Conservation (phyloP, 2,113 vertebrate species). For the Caretta caretta region DNA sequence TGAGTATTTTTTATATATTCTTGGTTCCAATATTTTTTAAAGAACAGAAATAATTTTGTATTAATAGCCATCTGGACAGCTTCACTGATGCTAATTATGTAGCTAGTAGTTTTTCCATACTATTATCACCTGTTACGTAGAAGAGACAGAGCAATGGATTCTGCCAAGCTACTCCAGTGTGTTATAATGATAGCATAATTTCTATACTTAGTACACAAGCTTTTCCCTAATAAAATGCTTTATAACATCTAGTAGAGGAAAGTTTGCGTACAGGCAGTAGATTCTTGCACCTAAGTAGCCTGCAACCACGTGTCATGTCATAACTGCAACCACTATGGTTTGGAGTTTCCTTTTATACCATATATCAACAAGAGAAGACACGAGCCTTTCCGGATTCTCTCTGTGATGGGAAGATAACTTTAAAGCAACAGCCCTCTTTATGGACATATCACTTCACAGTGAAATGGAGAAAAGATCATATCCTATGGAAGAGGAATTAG, state of each 20-base stretch:
- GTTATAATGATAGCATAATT: not conserved
- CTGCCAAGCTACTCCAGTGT: not conserved
- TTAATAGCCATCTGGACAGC: not conserved
- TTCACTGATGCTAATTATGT: not conserved
- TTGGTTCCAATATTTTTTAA: not conserved
- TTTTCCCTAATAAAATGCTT: not conserved
- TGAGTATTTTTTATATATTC: not conserved
- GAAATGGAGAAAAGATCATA: constrained; percentile 74
- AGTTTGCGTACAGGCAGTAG: not conserved
- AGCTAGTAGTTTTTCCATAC: not conserved
- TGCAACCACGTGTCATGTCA: not conserved
- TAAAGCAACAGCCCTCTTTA: constrained; percentile 29
- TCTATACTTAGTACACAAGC: not conserved
- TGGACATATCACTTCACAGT: constrained; percentile 36
- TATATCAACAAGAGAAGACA: constrained; percentile 30
- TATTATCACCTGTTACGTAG: not conserved
- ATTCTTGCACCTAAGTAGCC: not conserved
- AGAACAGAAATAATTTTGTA: not conserved
- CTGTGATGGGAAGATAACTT: constrained; percentile 32
- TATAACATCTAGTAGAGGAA: not conserved
- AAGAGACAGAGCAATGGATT: not conserved
- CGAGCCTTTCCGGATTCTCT: constrained; percentile 33
- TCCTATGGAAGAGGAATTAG: constrained; percentile 60
- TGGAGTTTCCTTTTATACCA: constrained; percentile 44
- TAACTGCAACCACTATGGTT: not conserved